Evolutionary conservation across 2,113 vertebrate species (phyloP), one percentile per base, ranked within the genome.

Genomic region (Leucosticte australis): DNA sequence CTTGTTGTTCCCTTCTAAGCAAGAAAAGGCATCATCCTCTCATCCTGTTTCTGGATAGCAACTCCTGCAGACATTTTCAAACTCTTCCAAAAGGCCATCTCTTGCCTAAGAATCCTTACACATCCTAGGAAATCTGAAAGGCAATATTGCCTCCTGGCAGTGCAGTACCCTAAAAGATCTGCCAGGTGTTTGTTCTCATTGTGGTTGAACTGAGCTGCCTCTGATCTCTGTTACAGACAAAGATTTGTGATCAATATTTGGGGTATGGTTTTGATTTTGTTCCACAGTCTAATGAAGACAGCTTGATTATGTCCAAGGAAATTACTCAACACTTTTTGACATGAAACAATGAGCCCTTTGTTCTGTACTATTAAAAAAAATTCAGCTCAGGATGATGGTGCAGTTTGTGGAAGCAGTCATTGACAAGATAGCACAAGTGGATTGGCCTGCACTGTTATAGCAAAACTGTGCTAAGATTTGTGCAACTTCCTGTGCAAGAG

Each of bases 151-250:
- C 35, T 60, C 10, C 11, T 52, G n/a, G 19, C 15, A 56, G 30
- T 27, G 20, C 10, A 24, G 55, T 63, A 21, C 16, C 9, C 19
- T 60, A 21, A 39, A 59, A 78, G 31, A 11, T 35, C 39, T 69
- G 5, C 27, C 26, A 44, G 31, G 13, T 0, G 1, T 33, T 68
- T 49, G 30, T 39, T 7, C 4, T 63, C 2, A 1, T 59, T 35
- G 15, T 30, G 14, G 50, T 74, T 86, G 31, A 55, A 16, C 14
- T 23, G 22, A 86, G 28, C 16, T 78, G 2, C 14, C 46, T 86
- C 26, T 79, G 16, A 60, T 11, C 9, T 55, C 14, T 64, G 1
- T 30, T 64, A 39, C 1, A 55, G 26, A 11, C 15, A 39, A 44
- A 57, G 17, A 33, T 49, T 42, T 73, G 15, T 37, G 26, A 37